Conservation (phyloP, 2,113 vertebrate species). For the Formicarius rufipectus region DNA sequence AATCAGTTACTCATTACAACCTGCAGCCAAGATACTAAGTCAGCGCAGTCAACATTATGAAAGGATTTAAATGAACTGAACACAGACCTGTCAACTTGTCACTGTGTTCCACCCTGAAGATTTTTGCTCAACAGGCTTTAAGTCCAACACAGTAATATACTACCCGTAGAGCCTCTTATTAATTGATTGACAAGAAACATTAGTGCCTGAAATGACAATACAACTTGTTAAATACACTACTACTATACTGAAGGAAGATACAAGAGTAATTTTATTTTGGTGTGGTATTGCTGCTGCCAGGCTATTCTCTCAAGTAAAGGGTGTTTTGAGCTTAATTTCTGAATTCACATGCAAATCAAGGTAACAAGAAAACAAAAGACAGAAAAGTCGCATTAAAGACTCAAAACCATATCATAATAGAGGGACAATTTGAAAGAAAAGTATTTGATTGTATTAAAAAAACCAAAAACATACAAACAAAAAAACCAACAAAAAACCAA, state of each 20-base stretch:
- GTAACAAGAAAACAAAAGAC: not conserved
- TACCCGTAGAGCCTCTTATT: not conserved
- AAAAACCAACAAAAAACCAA: no score
- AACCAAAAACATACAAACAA: no score
- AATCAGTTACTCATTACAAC: not conserved
- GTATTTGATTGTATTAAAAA: not conserved
- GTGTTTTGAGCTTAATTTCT: not conserved
- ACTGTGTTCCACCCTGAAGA: not conserved
- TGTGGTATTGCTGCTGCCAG: not conserved
- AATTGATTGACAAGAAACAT: not conserved
- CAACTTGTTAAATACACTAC: not conserved
- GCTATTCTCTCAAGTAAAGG: not conserved
- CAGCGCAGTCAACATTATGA: not conserved
- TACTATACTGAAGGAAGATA: not conserved
- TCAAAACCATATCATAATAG: not conserved
- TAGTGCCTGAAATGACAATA: not conserved
- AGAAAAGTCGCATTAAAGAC: not conserved
- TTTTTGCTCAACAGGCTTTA: not conserved
- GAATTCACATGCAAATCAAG: fast-evolving
- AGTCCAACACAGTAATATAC: not conserved
- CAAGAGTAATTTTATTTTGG: not conserved
- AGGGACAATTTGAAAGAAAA: not conserved
- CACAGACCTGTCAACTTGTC: not conserved
- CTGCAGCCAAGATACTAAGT: not conserved
- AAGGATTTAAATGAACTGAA: not conserved